Evolutionary conservation across 2,888 invertebrate genomes (phyloP).

Genomic region (Molorchus minor): DNA sequence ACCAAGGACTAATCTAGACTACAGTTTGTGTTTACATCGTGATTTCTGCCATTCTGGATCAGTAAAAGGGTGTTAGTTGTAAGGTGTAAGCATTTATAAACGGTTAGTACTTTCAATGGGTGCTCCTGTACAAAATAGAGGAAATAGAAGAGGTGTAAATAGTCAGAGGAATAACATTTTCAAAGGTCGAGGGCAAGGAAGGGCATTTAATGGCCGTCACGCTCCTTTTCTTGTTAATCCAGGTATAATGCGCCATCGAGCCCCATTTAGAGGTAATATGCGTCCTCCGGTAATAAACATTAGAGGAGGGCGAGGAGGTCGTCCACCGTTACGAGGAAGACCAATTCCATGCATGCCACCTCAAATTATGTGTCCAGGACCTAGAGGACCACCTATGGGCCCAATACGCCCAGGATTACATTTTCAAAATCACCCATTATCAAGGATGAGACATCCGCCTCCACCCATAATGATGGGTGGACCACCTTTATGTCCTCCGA

Average conservation of each 20-base stretch:
- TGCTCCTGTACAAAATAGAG: constrained; percentile 48
- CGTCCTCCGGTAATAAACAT: constrained; percentile 50
- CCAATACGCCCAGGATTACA: constrained; percentile 51
- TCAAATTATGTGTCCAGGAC: constrained; percentile 46
- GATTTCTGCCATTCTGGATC: too few relatives aligned
- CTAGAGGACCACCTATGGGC: constrained; percentile 48
- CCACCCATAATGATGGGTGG: constrained; percentile 53
- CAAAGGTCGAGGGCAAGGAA: constrained; percentile 46
- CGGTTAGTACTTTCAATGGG: constrained; percentile 50
- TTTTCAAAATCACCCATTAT: constrained; percentile 49
- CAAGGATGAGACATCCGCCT: constrained; percentile 49
- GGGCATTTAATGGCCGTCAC: constrained; percentile 47
- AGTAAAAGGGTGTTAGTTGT: too few relatives aligned
- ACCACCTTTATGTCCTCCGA: constrained; percentile 43
- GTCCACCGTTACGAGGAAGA: constrained; percentile 39
- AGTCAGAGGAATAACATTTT: constrained; percentile 44
- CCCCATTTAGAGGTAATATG: constrained; percentile 52
- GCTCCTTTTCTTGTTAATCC: constrained; percentile 38
- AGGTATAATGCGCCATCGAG: constrained; percentile 43
- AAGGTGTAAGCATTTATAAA: too few relatives aligned
- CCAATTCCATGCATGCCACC: constrained; percentile 46
- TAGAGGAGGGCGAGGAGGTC: constrained; percentile 44
- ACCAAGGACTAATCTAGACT: too few relatives aligned
- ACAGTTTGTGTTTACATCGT: too few relatives aligned
- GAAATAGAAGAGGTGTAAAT: constrained; percentile 41